Conservation (phyloP, 2,797 vertebrate genomes). For the Amazonetta brasiliensis region DNA sequence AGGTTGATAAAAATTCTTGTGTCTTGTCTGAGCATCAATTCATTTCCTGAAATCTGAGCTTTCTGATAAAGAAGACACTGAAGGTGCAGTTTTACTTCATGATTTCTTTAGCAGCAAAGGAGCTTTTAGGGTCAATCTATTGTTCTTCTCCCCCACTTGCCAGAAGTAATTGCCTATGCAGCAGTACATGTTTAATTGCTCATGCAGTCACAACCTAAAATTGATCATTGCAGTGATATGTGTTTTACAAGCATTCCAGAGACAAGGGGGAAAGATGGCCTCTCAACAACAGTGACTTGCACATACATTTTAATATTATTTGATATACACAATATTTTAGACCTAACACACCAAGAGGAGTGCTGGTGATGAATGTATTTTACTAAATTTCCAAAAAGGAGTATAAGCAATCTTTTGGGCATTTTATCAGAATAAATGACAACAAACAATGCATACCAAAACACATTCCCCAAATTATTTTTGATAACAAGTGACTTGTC, state of each 20-base stretch:
- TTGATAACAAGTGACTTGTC: background rate
- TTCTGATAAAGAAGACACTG: background rate
- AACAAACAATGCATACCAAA: background rate
- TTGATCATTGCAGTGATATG: background rate
- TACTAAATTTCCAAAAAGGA: background rate
- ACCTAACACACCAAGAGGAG: background rate
- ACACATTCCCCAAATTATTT: background rate
- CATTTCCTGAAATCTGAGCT: background rate
- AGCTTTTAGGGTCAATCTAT: background rate
- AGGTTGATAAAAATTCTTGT: background rate
- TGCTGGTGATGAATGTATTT: background rate
- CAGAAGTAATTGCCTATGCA: background rate
- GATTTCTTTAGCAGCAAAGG: background rate
- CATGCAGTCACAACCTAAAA: background rate
- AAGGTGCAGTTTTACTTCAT: background rate
- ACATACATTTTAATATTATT: background rate
- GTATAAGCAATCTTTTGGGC: background rate
- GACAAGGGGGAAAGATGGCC: background rate
- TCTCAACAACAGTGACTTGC: background rate
- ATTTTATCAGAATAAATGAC: background rate
- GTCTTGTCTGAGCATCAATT: background rate
- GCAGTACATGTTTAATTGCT: background rate
- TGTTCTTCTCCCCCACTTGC: background rate
- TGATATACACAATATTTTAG: background rate
- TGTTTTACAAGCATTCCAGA: background rate